Evolutionary conservation across 2,113 vertebrate species (phyloP), one percentile per base, ranked within the genome.

Genomic region (Nyctibius bracteatus): DNA sequence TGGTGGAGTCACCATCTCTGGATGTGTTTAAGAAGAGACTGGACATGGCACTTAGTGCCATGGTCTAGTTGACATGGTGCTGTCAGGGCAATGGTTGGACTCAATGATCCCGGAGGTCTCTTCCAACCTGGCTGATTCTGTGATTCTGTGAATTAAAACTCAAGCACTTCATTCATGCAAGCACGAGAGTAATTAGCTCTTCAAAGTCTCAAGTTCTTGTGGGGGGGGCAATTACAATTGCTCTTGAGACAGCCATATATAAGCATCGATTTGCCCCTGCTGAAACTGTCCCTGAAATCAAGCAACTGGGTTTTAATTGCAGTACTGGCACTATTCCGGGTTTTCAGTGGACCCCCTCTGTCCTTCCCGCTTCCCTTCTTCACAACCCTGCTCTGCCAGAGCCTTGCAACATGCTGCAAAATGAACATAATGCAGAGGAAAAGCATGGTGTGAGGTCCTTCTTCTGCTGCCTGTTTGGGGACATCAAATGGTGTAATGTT

Each of bases 251-350:
- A 83, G 47, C 19, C 22, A 5, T 15, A 8, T 47, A 43, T 3
- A 54, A 62, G 13, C 6, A 19, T 17, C n/a, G 43, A 54, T 68
- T 44, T 6, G 22, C 70, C 13, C 22, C 44, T 65, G 37, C 37
- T 86, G 49, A 20, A 68, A 73, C 25, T 16, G 46, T 24, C 30
- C 37, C 24, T 75, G 85, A 81, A 57, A 25, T 37, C 6, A 30
- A 57, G 20, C n/a, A 68, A 10, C 5, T 30, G 49, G 44, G 46
- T 33, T 85, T 89, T 55, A 10, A 27, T n/a, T 44, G 25, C 71
- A 82, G 44, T 10, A 17, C 44, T 1, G 8, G 14, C 3, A 0
- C 18, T 88, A 22, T 6, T 25, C 10, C 9, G 17, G 27, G 3
- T 22, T 59, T 72, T 75, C 89, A 84, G 39, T 11, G 57, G 27